These are phyloP conservation scores for Rhabditoides inermis DNA, from an alignment of 2,888 invertebrate genomes.

Conservation along the genomic window DNA sequence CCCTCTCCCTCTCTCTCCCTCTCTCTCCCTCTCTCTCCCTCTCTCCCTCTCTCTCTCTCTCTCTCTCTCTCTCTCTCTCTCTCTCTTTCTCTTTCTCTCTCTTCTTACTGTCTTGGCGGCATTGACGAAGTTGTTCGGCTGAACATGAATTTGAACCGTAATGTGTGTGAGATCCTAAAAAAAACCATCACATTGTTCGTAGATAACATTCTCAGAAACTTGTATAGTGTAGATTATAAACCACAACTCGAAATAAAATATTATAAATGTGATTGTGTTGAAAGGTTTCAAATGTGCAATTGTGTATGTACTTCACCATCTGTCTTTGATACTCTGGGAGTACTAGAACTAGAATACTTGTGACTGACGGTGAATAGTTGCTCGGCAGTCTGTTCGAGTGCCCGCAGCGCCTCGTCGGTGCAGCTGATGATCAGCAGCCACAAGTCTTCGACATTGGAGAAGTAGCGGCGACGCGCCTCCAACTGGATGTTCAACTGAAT, in stretches of 20 bases:
- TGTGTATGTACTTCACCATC: no score
- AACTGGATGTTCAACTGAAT: no score
- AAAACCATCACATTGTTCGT: no score
- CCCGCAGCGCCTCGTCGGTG: slow-evolving; percentile 15
- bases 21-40: no score
- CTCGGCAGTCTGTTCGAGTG: slow-evolving; percentile 16
- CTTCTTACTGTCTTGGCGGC: slow-evolving; percentile 21
- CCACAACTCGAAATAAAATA: neutral
- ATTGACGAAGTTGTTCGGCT: slow-evolving; percentile 13
- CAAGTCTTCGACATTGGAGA: slow-evolving; percentile 27
- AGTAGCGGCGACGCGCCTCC: slow-evolving; percentile 21
- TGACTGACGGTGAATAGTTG: slow-evolving; percentile 23
- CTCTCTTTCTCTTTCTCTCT: no score
- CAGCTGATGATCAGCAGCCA: slow-evolving; percentile 27
- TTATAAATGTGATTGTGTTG: neutral
- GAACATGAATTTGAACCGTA: slow-evolving; percentile 28
- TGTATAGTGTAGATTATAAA: neutral
- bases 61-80: no score
- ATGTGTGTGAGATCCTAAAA: slow-evolving; percentile 23
- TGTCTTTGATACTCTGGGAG: neutral
- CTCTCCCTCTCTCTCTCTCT: no score
- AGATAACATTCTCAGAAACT: no score
- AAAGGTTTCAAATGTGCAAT: neutral
- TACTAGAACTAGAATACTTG: neutral
- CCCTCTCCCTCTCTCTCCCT: no score